These are phyloP conservation scores for Orbicella faveolata DNA, from an alignment of 64 coral and sea anemone genomes.

Conservation along the genomic window DNA sequence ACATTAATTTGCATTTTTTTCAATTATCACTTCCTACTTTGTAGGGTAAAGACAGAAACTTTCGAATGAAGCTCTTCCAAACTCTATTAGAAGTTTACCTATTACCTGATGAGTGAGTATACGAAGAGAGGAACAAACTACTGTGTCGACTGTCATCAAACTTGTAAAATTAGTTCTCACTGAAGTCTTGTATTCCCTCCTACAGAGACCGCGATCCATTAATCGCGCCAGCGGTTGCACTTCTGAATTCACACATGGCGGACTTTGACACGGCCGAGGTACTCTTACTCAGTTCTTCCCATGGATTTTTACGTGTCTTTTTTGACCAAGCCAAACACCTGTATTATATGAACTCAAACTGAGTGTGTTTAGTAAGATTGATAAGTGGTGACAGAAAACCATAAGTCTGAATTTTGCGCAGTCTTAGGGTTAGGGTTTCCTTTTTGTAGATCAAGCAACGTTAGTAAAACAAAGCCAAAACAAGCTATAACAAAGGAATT, in stretches of 20 bases:
- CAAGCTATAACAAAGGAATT: too few species aligned
- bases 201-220: constrained; percentile 65
- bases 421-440: too few species aligned
- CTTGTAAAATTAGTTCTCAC: not conserved
- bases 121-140: not conserved
- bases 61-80: constrained; percentile 78
- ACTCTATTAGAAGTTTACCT: constrained; percentile 83
- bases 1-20: too few species aligned
- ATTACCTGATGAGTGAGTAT: constrained; percentile 74
- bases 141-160: not conserved
- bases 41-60: constrained; percentile 76
- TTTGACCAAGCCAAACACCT: not conserved
- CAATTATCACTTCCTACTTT: not conserved
- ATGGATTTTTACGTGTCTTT: not conserved
- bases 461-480: too few species aligned
- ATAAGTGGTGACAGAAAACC: too few species aligned
- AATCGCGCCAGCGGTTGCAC: constrained; percentile 66
- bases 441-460: too few species aligned
- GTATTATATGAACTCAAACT: not conserved
- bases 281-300: not conserved
- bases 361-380: not conserved
- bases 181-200: not conserved
- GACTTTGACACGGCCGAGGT: constrained; percentile 98
- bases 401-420: too few species aligned
- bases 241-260: constrained; percentile 80